phyloP scores from a whole-genome alignment of 2,797 vertebrate genomes.

The Macrochelys suwanniensis region DNA sequence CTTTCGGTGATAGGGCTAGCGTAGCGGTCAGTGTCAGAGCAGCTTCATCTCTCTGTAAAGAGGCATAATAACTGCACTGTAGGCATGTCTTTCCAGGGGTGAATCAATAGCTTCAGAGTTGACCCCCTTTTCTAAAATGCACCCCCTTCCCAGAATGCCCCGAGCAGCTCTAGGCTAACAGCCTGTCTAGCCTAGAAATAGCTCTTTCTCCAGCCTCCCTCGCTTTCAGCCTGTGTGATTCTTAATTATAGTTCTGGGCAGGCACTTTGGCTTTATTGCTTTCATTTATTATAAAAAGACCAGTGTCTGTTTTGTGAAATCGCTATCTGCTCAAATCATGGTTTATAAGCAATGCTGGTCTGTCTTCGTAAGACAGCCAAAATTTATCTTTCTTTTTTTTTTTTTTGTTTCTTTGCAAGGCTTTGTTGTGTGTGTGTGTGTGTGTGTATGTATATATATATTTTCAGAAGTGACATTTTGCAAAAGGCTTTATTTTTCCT shows the following conservation, averaged over 20 bases:
- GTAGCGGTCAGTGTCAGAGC: accelerated
- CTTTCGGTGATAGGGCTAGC: accelerated
- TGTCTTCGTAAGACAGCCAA: conserved; percentile 81
- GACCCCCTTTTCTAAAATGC: not conserved
- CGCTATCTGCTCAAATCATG: conserved; percentile 83
- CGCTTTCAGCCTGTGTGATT: conserved; percentile 33
- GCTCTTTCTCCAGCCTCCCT: not conserved
- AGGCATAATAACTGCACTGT: not conserved
- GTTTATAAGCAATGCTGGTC: conserved; percentile 82
- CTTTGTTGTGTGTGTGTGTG: conserved; percentile 21
- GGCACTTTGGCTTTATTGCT: conserved; percentile 82
- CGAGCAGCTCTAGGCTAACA: not conserved
- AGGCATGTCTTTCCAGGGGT: not conserved
- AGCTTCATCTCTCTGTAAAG: accelerated
- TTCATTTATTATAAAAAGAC: conserved; percentile 82
- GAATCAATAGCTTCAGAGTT: not conserved
- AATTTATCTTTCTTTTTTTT: conserved; percentile 79
- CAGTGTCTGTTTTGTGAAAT: conserved; percentile 78
- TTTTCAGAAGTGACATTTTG: conserved; percentile 72
- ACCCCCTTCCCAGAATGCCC: not conserved
- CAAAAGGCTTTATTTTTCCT: conserved; percentile 74
- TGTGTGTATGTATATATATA: not conserved
- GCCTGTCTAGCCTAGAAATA: accelerated
- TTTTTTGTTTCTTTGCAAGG: conserved; percentile 64
- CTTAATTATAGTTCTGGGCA: conserved; percentile 80